Base-by-base conservation (phyloP, 2,797 vertebrate genomes). In the Margarornis squamiger region DNA sequence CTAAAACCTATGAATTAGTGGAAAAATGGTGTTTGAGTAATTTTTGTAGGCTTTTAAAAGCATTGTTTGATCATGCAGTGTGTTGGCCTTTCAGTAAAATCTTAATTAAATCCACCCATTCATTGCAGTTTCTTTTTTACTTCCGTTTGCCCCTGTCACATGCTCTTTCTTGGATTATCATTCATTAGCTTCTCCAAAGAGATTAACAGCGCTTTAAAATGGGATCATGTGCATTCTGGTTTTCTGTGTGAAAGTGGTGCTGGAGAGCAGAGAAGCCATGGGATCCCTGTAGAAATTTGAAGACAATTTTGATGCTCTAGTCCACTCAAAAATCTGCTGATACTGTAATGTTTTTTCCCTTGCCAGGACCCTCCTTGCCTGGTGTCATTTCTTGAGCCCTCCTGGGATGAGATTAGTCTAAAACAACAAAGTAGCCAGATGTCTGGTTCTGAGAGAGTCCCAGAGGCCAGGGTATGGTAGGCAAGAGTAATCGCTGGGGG, bases 341-440 rank as follows among this genome's bases (percentile, higher is more conserved):
- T 95, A 83, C 88, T n/a, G 20, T 97, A 98, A 98, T 98, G 99
- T 99, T 98, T 98, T 97, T 98, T 98, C 96, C 98, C 98, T 98
- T 99, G 99, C 99, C 99, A 99, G 99, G 98, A 98, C 99, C 98
- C 98, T 98, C 98, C 99, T 98, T 98, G 98, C 98, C 98, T 98
- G 98, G 98, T 99, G 99, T 99, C 99, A 98, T 98, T 98, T 98
- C 96, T 96, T 98, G 98, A 98, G 98, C 98, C 98, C 99, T 99
- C 99, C 92, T 77, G 99, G 99, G 99, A 99, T 94, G 98, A 97
- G 98, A 99, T 99, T 99, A 99, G 98, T 99, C 99, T 99, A 99
- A 99, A 98, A 99, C 98, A 99, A 99, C 99, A 99, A 99, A 99
- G 99, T 99, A 99, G 99, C 99, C 99, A 99, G 99, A 99, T 99